Conservation (phyloP, 2,888 invertebrate genomes). For the Oxyscelio sp. region DNA sequence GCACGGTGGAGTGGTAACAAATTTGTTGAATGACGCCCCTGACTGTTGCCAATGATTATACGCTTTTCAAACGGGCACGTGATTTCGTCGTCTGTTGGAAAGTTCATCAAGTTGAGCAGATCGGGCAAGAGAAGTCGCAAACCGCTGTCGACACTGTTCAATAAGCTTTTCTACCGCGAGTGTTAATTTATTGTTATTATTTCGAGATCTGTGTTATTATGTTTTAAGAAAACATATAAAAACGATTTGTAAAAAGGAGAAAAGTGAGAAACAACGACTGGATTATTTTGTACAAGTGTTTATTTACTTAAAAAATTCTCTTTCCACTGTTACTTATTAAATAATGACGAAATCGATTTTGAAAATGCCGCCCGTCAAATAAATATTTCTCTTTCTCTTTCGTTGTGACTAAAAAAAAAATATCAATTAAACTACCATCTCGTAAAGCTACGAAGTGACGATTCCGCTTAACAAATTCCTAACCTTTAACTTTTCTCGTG, state of each 20-base stretch:
- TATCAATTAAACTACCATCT: background rate
- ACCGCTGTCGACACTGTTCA: conserved; percentile 38
- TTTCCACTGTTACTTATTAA: conserved; percentile 20
- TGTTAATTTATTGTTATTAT: conserved; percentile 9
- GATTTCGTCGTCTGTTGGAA: conserved; percentile 96
- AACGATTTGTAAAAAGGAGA: conserved; percentile 30
- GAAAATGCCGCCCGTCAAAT: conserved; percentile 3
- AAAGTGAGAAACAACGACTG: conserved; percentile 17
- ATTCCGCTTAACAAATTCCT: background rate
- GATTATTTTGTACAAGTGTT: conserved; percentile 51
- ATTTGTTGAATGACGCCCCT: conserved; percentile 95
- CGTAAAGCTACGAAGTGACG: background rate
- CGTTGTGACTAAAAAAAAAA: background rate
- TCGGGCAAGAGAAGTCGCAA: conserved; percentile 91
- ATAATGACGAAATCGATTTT: conserved; percentile 1
- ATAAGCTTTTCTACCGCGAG: conserved; percentile 6
- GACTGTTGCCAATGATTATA: conserved; percentile 96
- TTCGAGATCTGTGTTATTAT: conserved; percentile 38
- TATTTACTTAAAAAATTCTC: conserved; percentile 45
- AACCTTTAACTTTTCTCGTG: background rate
- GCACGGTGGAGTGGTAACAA: conserved; percentile 97
- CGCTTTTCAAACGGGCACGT: conserved; percentile 95
- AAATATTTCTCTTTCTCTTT: background rate
- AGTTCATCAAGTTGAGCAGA: conserved; percentile 93
- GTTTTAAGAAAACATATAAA: conserved; percentile 31